Evolutionary conservation across 2,113 vertebrate species (phyloP), one percentile per base, ranked within the genome.

Genomic region (Neodon shergylaensis): DNA sequence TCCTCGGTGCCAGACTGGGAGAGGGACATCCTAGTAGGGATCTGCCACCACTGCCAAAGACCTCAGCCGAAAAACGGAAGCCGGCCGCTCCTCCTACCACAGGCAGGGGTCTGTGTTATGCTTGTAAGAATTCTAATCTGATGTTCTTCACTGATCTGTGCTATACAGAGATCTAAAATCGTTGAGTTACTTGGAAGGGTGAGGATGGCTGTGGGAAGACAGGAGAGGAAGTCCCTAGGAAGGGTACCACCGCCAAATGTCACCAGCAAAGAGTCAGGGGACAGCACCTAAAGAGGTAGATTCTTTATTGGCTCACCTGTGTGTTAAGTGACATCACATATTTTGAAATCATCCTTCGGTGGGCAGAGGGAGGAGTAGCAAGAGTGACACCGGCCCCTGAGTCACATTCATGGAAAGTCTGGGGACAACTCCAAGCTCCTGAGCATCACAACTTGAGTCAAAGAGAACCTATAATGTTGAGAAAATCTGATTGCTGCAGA

Each of bases 301-400:
- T 89, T 86, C 33, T 31, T 47, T 26, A 79, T 10, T 17, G 26
- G 3, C 16, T 90, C 6, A 77, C 31, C 22, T 11, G 7, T 78
- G 44, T 90, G 36, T 82, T 76, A 79, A 81, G 73, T 76, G 76
- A 33, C 22, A 17, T 7, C 52, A 24, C 22, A 9, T 68, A 58
- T 92, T 92, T 94, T 58, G 72, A 86, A 91, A 31, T 58, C 47
- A 74, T 65, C 24, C 68, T 95, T 86, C 52, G 33, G 70, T 54
- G 47, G 17, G 7, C 2, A n/a, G 4, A 9, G 14, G 0, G 1
- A 0, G 9, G 16, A 28, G 12, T 28, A 39, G 4, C 1, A 65
- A 54, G 12, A 11, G 11, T 3, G 13, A 33, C 5, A 10, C 72
- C 24, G 49, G 81, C 85, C 14, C 17, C 54, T 79, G 10, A 7